phyloP scores from a whole-genome alignment of 2,113 vertebrate genomes.

The Mustela nigripes region DNA sequence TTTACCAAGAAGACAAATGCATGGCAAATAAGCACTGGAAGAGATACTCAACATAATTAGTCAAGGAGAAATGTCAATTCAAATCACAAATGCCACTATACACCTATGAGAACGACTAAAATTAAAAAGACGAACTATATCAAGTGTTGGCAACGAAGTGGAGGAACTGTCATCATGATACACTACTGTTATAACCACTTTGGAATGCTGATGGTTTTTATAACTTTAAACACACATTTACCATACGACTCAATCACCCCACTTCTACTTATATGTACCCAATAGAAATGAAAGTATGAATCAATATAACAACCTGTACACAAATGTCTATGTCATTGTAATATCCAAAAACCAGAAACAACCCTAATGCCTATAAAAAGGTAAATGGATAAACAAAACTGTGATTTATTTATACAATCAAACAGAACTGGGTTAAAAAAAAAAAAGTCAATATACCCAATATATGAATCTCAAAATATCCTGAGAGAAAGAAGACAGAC shows the following conservation, averaged over 20 bases:
- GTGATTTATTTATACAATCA: not conserved
- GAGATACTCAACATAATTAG: conserved; percentile 4
- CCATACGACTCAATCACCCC: not conserved
- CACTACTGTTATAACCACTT: not conserved
- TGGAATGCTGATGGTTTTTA: not conserved
- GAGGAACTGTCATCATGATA: not conserved
- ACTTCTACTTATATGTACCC: not conserved
- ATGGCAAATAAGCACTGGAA: not conserved
- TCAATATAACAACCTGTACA: not conserved
- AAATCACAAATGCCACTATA: conserved; percentile 22
- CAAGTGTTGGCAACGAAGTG: not conserved
- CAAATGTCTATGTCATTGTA: not conserved
- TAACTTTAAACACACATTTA: conserved; percentile 9
- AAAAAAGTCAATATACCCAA: not conserved
- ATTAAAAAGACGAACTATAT: not conserved
- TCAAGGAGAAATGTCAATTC: not conserved
- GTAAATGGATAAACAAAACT: not conserved
- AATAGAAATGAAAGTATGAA: not conserved
- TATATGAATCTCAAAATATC: not conserved
- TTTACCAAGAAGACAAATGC: not conserved
- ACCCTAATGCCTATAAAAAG: not conserved
- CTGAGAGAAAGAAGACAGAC: conserved; percentile 12
- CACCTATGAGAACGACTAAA: not conserved
- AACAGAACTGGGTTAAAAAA: not conserved
- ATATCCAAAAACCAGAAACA: not conserved